Percentiles rank a stretch among this genome's conserved stretches.
These are phyloP conservation scores for Halcyon smyrnensis DNA, from an alignment of 2,797 vertebrate genomes.

Conservation along the genomic window DNA sequence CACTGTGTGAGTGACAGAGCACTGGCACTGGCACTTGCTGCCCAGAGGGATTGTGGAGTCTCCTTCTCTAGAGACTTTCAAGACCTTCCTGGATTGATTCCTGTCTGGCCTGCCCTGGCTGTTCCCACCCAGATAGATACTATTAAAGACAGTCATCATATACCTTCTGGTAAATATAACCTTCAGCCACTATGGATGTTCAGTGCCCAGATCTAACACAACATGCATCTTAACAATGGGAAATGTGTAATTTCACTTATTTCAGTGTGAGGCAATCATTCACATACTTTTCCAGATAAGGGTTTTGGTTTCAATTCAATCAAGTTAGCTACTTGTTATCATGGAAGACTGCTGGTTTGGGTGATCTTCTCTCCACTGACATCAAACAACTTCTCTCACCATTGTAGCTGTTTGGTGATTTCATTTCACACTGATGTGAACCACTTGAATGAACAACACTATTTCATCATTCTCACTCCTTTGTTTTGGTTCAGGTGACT, in stretches of 20 bases:
- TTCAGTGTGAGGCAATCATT: neutral
- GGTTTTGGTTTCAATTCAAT: neutral
- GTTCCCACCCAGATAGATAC: neutral
- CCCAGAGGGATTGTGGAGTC: no score
- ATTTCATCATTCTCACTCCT: neutral
- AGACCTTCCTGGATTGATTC: no score
- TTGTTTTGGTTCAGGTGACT: neutral
- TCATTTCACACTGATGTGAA: neutral
- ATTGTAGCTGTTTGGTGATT: neutral
- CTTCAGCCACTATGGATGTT: neutral
- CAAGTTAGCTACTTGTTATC: neutral
- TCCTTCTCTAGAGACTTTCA: no score
- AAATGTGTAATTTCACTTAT: neutral
- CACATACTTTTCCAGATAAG: neutral
- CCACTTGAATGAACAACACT: neutral
- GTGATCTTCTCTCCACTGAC: neutral
- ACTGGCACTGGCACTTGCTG: no score
- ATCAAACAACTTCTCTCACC: neutral
- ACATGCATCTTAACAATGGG: neutral
- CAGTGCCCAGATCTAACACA: neutral
- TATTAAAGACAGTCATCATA: accelerated
- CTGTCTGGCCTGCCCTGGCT: no score
- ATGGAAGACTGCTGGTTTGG: neutral
- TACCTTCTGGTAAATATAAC: neutral
- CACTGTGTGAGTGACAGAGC: no score